These are phyloP conservation scores for Umimayanthus kanabou DNA, from an alignment of 92 coral and sea anemone species.

Conservation along the genomic window DNA sequence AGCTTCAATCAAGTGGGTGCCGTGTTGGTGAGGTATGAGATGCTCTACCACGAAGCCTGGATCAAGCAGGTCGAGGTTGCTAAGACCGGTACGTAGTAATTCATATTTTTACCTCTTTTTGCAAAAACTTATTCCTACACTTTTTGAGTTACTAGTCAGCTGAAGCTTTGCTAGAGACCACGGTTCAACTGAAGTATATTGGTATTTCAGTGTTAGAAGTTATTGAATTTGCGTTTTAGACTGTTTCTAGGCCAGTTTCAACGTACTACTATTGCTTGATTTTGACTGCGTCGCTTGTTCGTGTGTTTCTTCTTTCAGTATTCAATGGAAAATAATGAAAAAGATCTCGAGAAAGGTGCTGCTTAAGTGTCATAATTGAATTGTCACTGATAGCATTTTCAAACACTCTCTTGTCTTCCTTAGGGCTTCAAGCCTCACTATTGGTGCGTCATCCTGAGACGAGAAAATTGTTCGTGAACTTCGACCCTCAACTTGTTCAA, in stretches of 20 bases:
- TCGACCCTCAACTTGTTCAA: slow-evolving; percentile 80
- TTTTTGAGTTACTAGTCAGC: neutral
- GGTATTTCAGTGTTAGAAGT: neutral
- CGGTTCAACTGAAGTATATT: neutral
- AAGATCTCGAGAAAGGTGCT: too few relatives aligned
- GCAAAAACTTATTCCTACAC: neutral
- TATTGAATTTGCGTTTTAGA: neutral
- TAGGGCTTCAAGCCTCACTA: slow-evolving; percentile 83
- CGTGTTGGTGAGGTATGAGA: slow-evolving; percentile 75
- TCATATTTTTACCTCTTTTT: neutral
- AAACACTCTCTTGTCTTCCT: neutral
- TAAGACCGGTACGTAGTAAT: slow-evolving; percentile 59
- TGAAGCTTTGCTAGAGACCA: neutral
- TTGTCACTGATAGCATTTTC: too few relatives aligned
- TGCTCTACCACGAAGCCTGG: slow-evolving; percentile 84
- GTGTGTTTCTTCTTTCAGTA: neutral
- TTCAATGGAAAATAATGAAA: neutral
- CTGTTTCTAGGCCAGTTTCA: neutral
- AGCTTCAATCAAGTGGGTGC: slow-evolving; percentile 75
- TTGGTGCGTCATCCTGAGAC: slow-evolving; percentile 78
- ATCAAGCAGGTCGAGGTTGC: slow-evolving; percentile 78
- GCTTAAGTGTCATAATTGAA: too few relatives aligned
- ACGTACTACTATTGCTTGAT: neutral
- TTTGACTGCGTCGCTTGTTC: neutral
- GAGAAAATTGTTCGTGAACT: slow-evolving; percentile 70